These are phyloP conservation scores for Phoxinus phoxinus DNA, from an alignment of 2,113 vertebrate genomes.

Conservation along the genomic window DNA sequence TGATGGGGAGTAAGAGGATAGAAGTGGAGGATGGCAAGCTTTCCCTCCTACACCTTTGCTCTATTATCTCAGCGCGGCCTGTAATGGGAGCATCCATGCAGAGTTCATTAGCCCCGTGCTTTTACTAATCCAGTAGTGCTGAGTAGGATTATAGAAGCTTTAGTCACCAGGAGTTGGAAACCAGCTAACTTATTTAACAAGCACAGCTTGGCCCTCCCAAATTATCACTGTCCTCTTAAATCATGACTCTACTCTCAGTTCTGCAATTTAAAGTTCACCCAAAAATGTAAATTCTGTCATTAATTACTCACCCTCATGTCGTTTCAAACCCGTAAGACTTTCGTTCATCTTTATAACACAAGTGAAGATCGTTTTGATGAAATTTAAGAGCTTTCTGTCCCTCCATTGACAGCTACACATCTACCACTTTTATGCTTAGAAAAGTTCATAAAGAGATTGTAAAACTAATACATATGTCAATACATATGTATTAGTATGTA, in stretches of 20 bases:
- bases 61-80: constrained; percentile 47
- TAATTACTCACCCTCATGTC: too few species aligned
- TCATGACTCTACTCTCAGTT: background rate
- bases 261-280: background rate
- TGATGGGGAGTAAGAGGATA: constrained; percentile 41
- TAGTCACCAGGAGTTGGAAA: constrained; percentile 50
- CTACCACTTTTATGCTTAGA: too few species aligned
- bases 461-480: too few species aligned
- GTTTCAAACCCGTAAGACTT: too few species aligned
- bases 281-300: too few species aligned
- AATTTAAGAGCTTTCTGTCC: too few species aligned
- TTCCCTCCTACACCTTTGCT: constrained; percentile 42
- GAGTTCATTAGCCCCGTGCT: constrained; percentile 57
- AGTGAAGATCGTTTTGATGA: too few species aligned
- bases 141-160: constrained; percentile 58
- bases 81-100: constrained; percentile 55
- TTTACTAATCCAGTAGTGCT: constrained; percentile 55
- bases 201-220: background rate
- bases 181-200: constrained; percentile 51
- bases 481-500: too few species aligned
- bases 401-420: too few species aligned
- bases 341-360: too few species aligned
- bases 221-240: background rate
- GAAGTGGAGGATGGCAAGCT: constrained; percentile 45
- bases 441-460: too few species aligned